A percentile compares a stretch with the other conserved stretches of the same genome.
Conservation (phyloP, 1,140 invertebrate genomes). For the Drosophila arizonae region DNA sequence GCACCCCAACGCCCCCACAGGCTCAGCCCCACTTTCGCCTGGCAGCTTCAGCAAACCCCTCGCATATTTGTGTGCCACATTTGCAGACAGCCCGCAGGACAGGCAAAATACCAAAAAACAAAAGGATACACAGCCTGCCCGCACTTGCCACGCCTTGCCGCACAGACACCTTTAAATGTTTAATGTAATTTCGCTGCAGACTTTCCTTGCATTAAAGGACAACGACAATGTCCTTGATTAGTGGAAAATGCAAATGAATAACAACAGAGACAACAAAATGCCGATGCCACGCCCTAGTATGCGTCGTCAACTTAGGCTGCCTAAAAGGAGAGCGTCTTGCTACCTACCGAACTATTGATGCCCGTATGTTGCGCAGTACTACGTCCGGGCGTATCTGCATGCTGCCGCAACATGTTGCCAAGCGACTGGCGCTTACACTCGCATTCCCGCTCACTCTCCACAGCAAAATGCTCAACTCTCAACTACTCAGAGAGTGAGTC, state of each 20-base stretch:
- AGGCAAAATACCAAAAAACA: not conserved
- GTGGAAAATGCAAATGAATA: not conserved
- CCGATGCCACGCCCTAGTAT: too few species aligned
- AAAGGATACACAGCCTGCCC: not conserved
- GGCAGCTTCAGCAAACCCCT: not conserved
- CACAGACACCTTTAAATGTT: constrained; percentile 37
- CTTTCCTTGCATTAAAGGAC: not conserved
- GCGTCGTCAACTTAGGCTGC: not conserved
- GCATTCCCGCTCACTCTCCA: constrained; percentile 2
- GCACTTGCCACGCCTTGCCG: not conserved
- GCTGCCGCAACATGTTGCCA: constrained; percentile 19
- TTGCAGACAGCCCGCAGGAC: constrained; percentile 29
- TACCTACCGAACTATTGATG: not conserved
- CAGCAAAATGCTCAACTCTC: not conserved
- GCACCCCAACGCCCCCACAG: not conserved
- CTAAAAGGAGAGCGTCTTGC: not conserved
- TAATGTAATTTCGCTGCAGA: constrained; percentile 30
- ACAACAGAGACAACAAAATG: not conserved
- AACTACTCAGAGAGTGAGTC: not conserved
- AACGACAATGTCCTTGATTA: constrained; percentile 32
- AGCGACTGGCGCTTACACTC: not conserved
- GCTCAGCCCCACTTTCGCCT: not conserved
- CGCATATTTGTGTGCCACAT: constrained; percentile 24
- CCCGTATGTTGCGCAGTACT: constrained; percentile 16
- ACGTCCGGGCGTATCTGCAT: not conserved